These are phyloP conservation scores for Diplodus sargus DNA, from an alignment of 2,797 vertebrate genomes.

Conservation along the genomic window DNA sequence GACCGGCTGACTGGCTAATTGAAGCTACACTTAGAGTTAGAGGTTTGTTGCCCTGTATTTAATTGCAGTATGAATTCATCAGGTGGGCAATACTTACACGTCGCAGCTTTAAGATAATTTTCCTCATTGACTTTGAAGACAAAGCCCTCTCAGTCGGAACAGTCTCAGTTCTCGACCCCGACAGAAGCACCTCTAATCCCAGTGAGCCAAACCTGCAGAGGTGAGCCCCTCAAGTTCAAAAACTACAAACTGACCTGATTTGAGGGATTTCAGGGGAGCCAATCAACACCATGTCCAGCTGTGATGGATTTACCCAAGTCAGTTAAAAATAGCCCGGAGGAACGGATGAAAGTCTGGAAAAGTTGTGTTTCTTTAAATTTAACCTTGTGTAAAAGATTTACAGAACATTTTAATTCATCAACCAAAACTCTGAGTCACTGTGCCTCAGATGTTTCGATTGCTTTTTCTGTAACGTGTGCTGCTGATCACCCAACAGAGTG, in stretches of 20 bases:
- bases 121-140: neutral
- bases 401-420: neutral
- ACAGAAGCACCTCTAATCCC: slow-evolving; percentile 2
- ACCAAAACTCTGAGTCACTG: neutral
- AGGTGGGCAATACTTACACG: no score
- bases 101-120: neutral
- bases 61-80: no score
- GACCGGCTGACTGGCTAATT: no score
- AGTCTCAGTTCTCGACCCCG: neutral
- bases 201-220: slow-evolving; percentile 7
- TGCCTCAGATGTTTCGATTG: neutral
- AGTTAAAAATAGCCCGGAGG: slow-evolving; percentile 20
- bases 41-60: no score
- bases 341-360: slow-evolving; percentile 20
- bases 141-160: neutral
- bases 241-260: slow-evolving; percentile 27
- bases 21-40: no score
- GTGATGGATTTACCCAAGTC: slow-evolving; percentile 23
- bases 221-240: neutral
- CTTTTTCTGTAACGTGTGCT: neutral
- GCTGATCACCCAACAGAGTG: neutral
- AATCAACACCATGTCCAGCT: slow-evolving; percentile 28
- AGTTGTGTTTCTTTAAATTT: slow-evolving; percentile 2
- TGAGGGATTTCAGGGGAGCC: slow-evolving; percentile 23
- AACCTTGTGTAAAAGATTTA: slow-evolving; percentile 15